phyloP scores from a whole-genome alignment of 2,797 vertebrate genomes.

The Acanthurus leucopareius region DNA sequence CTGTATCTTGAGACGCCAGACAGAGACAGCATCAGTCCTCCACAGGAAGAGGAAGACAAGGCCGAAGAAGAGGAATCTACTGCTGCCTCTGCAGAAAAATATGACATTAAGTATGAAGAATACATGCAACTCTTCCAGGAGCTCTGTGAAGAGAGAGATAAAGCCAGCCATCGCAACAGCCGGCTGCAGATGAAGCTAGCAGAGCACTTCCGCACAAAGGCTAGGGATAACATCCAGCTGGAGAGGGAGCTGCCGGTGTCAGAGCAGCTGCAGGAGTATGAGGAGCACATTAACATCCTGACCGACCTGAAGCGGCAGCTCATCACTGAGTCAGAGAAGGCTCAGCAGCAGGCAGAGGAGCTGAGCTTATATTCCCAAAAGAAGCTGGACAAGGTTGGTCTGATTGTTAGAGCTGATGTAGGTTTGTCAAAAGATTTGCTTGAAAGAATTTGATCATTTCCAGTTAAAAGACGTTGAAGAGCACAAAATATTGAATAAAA shows the following conservation, averaged over 20 bases:
- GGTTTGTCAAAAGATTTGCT: neutral
- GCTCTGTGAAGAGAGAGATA: conserved; percentile 74
- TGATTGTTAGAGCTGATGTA: neutral
- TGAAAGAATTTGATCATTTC: neutral
- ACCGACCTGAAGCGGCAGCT: conserved; percentile 75
- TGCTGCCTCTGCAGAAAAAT: neutral
- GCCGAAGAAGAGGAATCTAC: neutral
- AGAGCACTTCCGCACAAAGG: conserved; percentile 74
- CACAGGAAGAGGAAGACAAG: conserved; percentile 2
- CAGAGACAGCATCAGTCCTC: conserved; percentile 1
- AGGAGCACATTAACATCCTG: conserved; percentile 69
- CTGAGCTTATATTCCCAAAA: conserved; percentile 65
- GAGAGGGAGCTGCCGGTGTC: conserved; percentile 34
- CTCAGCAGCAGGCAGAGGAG: conserved; percentile 66
- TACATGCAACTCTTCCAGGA: conserved; percentile 61
- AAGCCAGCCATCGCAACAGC: conserved; percentile 61
- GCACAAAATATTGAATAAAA: neutral
- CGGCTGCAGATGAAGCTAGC: conserved; percentile 83
- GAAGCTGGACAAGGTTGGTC: conserved; percentile 68
- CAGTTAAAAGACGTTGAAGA: neutral
- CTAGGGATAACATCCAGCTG: conserved; percentile 37
- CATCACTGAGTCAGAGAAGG: conserved; percentile 25
- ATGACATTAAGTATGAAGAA: conserved; percentile 53
- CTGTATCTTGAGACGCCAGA: conserved; percentile 52
- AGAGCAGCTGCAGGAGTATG: conserved; percentile 78